A percentile compares a stretch with the other conserved stretches of the same genome.
Evolutionary conservation across 1,140 invertebrate genomes (phyloP).

Genomic region (Hydropsyche tenuis): DNA sequence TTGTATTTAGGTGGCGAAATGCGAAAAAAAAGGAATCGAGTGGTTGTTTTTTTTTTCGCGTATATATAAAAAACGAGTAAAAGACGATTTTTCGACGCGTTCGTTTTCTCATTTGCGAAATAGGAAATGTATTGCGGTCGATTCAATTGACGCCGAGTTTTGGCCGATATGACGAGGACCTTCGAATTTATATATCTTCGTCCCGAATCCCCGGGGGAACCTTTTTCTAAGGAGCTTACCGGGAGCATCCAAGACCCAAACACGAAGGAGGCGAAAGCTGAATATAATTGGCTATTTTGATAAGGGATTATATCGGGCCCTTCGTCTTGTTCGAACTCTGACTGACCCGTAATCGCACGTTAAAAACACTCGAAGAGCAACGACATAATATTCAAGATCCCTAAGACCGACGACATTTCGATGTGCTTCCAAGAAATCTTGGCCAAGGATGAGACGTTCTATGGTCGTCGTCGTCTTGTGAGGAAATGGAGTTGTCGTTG

Average conservation of each 20-base stretch:
- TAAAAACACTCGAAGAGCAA: conserved; percentile 2
- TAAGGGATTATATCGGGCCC: conserved; percentile 17
- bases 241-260: too few species aligned
- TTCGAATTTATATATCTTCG: conserved; percentile 10
- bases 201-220: neutral
- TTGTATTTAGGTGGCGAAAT: neutral
- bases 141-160: conserved; percentile 1
- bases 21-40: neutral
- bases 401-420: too few species aligned
- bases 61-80: neutral
- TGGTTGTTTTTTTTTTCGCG: neutral
- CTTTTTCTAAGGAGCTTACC: conserved; percentile 14
- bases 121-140: neutral
- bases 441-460: too few species aligned
- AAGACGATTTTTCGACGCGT: too few species aligned
- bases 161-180: neutral
- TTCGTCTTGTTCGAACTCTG: neutral
- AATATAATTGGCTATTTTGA: conserved; percentile 30
- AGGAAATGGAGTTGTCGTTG: too few species aligned
- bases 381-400: too few species aligned
- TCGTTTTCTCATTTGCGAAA: conserved; percentile 1
- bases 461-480: too few species aligned
- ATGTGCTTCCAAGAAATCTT: too few species aligned
- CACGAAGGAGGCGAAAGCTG: conserved; percentile 4
- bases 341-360: neutral